phyloP scores from a whole-genome alignment of 2,113 vertebrate species.

The Cyprinodon brontotheroides region DNA sequence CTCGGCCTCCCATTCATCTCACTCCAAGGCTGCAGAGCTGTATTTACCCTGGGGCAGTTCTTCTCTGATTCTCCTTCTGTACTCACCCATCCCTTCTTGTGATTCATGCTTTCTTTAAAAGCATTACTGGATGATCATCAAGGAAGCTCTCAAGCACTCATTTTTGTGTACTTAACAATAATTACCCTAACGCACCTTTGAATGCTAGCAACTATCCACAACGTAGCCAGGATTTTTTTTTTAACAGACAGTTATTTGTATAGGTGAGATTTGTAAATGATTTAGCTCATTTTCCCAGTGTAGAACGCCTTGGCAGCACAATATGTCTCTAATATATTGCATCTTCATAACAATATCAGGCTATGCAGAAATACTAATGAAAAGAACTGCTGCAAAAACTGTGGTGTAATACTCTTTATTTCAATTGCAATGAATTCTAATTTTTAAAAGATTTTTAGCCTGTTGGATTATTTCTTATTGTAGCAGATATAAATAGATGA shows the following conservation, averaged over 20 bases:
- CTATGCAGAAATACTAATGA: not conserved
- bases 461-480: no score
- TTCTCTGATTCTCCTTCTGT: conserved; percentile 54
- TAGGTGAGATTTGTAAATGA: not conserved
- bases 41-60: conserved; percentile 60
- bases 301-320: no score
- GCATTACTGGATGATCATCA: conserved; percentile 73
- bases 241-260: conserved; percentile 29
- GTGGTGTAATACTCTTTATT: no score
- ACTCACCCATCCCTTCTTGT: conserved; percentile 25
- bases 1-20: conserved; percentile 75
- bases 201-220: conserved; percentile 41
- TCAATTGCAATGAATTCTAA: not conserved
- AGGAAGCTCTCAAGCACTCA: conserved; percentile 60
- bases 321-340: not conserved
- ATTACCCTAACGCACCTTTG: conserved; percentile 55
- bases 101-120: conserved; percentile 73
- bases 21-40: conserved; percentile 62
- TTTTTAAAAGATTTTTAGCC: not conserved
- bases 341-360: not conserved
- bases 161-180: conserved; percentile 69
- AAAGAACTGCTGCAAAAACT: not conserved
- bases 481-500: no score
- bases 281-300: not conserved
- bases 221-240: not conserved